Conservation (phyloP, 2,797 vertebrate genomes). For the Chaunax sp. region DNA sequence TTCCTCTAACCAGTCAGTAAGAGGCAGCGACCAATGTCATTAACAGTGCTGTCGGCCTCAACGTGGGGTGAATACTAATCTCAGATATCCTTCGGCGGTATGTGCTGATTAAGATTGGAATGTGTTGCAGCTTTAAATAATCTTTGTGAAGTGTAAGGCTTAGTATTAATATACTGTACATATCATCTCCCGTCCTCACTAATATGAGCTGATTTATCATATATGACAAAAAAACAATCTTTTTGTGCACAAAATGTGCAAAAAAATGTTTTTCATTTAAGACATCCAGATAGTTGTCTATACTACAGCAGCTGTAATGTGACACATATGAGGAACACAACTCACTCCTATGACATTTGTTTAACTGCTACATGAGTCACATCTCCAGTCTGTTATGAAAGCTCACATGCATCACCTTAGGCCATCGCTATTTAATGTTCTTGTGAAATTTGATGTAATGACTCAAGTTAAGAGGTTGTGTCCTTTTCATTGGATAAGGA, state of each 20-base stretch:
- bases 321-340: slow-evolving; percentile 23
- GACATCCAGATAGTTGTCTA: too few relatives aligned
- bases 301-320: not conserved
- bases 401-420: slow-evolving; percentile 42
- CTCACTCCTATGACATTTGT: slow-evolving; percentile 37
- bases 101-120: slow-evolving; percentile 47
- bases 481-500: slow-evolving; percentile 52
- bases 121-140: slow-evolving; percentile 38
- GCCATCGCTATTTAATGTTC: slow-evolving; percentile 58
- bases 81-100: slow-evolving; percentile 51
- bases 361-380: slow-evolving; percentile 30
- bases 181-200: not conserved
- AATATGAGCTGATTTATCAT: not conserved
- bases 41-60: slow-evolving; percentile 40
- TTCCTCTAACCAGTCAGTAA: slow-evolving; percentile 51
- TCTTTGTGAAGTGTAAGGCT: slow-evolving; percentile 1
- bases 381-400: slow-evolving; percentile 31
- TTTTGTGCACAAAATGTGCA: too few relatives aligned
- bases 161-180: not conserved
- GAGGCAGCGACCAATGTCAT: slow-evolving; percentile 63
- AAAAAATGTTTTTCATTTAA: too few relatives aligned
- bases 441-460: slow-evolving; percentile 68
- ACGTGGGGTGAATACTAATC: slow-evolving; percentile 18
- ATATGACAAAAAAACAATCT: too few relatives aligned
- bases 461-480: slow-evolving; percentile 31